A percentile compares a stretch with the other conserved stretches of the same genome.
phyloP scores from a whole-genome alignment of 2,113 vertebrate genomes.

The Heterotilapia buettikoferi region DNA sequence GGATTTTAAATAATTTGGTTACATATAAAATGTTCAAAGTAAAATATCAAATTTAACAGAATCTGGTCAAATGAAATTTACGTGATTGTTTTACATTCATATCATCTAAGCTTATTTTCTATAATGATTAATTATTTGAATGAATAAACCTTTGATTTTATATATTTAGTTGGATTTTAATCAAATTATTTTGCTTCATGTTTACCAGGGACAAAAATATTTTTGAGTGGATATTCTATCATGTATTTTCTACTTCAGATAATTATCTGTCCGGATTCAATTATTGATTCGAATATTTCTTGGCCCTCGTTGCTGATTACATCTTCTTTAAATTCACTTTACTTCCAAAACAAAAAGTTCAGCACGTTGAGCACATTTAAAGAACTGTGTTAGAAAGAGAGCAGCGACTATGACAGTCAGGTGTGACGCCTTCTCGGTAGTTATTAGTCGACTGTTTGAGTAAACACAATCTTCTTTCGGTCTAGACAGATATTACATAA shows the following conservation, averaged over 20 bases:
- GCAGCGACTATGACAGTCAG: not conserved
- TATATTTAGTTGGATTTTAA: not conserved
- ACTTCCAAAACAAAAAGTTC: not conserved
- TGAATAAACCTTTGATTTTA: not conserved
- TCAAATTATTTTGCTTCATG: not conserved
- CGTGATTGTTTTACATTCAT: not conserved
- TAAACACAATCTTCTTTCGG: not conserved
- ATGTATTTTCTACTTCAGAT: not conserved
- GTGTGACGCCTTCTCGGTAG: not conserved
- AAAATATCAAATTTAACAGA: not conserved
- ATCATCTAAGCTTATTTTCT: not conserved
- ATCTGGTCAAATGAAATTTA: not conserved
- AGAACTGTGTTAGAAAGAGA: not conserved
- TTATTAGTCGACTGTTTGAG: not conserved
- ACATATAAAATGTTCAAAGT: accelerated
- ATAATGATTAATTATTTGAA: not conserved
- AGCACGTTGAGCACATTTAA: not conserved
- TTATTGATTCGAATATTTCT: not conserved
- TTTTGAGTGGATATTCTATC: not conserved
- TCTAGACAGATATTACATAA: not conserved
- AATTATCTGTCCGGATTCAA: not conserved
- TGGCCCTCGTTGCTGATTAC: not conserved
- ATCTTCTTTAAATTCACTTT: not conserved
- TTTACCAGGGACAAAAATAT: not conserved
- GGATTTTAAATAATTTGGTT: not conserved